Base-by-base conservation (phyloP, 2,113 vertebrate species). In the Hippocampus mohnikei region DNA sequence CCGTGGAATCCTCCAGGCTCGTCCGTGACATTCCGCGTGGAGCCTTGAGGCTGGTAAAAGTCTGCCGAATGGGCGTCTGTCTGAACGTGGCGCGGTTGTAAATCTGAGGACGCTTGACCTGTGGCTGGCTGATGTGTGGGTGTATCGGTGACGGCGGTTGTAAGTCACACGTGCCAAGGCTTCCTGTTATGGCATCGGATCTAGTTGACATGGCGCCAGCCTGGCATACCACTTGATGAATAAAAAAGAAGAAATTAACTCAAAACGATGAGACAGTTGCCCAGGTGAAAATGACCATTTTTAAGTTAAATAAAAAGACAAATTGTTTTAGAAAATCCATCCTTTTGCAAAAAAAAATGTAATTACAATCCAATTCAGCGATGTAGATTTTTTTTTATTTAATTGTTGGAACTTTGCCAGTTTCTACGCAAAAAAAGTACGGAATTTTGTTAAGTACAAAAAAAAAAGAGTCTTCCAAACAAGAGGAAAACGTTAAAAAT, bases 101-200 rank as follows among this genome's bases (percentile, higher is more conserved):
- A 77, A 85, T 78, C 72, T 58, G 71, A 79, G 70, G 60, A 70
- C 37, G 71, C 80, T 58, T 80, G 86, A 88, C 90, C 87, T 50
- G 70, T 70, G 79, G 82, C 75, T 81, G 83, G 87, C 84, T 83
- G 56, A 59, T 65, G 78, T 85, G 82, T 81, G 73, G 56, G 78
- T 18, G 76, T 85, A 88, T 90, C 86, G 21, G 76, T 88, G 87
- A 85, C 86, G 83, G 70, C 1, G 61, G 66, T 76, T 60, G 73
- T 85, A 85, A 87, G 74, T 87, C 83, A 80, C 77, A 70, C 58
- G 59, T 5, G 37, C 71, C 62, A 41, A 65, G 48, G 84, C 67
- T 88, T 90, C 83, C 89, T 89, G 87, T 87, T 78, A 71, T 74
- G 78, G 84, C 83, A 85, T 88, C 69, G 67, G 81, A 88, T 86